phyloP scores from a whole-genome alignment of 1,140 invertebrate genomes.

The Drosophila kurseongensis region DNA sequence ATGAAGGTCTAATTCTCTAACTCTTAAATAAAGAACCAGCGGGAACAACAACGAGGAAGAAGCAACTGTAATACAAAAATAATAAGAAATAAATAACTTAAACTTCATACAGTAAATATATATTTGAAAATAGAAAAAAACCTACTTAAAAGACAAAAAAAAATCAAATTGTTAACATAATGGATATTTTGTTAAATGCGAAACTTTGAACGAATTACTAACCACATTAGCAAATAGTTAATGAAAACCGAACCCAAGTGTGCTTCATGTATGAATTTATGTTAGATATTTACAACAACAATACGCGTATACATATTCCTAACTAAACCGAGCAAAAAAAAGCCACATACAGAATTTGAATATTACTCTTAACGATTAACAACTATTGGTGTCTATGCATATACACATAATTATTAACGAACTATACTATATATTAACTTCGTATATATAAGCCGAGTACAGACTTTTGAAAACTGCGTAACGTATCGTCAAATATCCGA shows the following conservation, averaged over 20 bases:
- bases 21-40: slow-evolving; percentile 67
- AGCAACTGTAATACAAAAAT: slow-evolving; percentile 74
- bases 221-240: slow-evolving; percentile 54
- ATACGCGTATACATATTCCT: slow-evolving; percentile 56
- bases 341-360: slow-evolving; percentile 61
- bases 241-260: slow-evolving; percentile 81
- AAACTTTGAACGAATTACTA: slow-evolving; percentile 35
- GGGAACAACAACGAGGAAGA: slow-evolving; percentile 84
- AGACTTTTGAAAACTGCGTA: slow-evolving; percentile 66
- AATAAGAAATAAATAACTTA: slow-evolving; percentile 36
- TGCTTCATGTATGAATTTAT: slow-evolving; percentile 84
- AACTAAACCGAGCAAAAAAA: slow-evolving; percentile 37
- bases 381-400: slow-evolving; percentile 75
- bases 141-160: slow-evolving; percentile 14
- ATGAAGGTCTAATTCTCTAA: slow-evolving; percentile 50
- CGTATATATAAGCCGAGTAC: slow-evolving; percentile 63
- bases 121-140: slow-evolving; percentile 45
- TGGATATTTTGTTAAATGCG: slow-evolving; percentile 71
- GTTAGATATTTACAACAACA: slow-evolving; percentile 75
- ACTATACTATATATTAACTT: slow-evolving; percentile 56
- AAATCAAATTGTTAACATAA: slow-evolving; percentile 66
- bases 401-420: slow-evolving; percentile 45
- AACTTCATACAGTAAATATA: slow-evolving; percentile 54
- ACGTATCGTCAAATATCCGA: slow-evolving; percentile 58
- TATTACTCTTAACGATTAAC: slow-evolving; percentile 69